phyloP scores from a whole-genome alignment of 37 sponge, comb jelly and placozoan genomes.

The Ianthella basta region DNA sequence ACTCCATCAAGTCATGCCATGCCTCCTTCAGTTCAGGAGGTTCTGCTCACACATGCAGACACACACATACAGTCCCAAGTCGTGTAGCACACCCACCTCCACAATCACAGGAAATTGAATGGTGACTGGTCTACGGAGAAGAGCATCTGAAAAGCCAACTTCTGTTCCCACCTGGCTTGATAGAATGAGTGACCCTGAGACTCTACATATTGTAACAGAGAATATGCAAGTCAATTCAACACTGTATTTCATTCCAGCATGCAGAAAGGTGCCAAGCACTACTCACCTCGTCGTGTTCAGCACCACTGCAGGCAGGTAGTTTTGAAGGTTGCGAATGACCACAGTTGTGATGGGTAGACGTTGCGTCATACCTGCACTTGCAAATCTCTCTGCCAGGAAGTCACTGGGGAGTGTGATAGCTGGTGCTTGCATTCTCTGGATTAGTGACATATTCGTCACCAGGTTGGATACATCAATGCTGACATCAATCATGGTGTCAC shows the following conservation, averaged over 20 bases:
- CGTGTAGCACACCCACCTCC: not conserved
- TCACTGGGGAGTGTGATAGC: not conserved
- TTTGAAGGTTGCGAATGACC: not conserved
- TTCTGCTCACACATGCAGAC: not conserved
- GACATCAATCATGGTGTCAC: not conserved
- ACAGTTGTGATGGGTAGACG: not conserved
- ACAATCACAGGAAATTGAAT: conserved; percentile 1
- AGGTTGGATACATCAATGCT: not conserved
- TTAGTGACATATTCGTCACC: not conserved
- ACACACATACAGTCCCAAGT: not conserved
- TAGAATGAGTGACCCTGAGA: no score
- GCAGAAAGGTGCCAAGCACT: not conserved
- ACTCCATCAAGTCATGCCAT: no score
- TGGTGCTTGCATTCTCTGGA: not conserved
- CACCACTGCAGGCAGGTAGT: not conserved
- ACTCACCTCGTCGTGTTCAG: no score
- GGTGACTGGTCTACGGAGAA: not conserved
- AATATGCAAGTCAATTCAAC: not conserved
- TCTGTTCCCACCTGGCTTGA: no score
- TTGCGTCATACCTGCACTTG: not conserved
- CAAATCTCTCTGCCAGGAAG: not conserved
- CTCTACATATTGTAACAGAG: not conserved
- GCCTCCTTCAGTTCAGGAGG: no score
- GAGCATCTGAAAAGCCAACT: no score
- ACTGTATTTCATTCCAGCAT: not conserved